Percentiles rank a stretch among this genome's conserved stretches.
Conservation (phyloP, 64 coral and sea anemone genomes). For the Actinia equina region DNA sequence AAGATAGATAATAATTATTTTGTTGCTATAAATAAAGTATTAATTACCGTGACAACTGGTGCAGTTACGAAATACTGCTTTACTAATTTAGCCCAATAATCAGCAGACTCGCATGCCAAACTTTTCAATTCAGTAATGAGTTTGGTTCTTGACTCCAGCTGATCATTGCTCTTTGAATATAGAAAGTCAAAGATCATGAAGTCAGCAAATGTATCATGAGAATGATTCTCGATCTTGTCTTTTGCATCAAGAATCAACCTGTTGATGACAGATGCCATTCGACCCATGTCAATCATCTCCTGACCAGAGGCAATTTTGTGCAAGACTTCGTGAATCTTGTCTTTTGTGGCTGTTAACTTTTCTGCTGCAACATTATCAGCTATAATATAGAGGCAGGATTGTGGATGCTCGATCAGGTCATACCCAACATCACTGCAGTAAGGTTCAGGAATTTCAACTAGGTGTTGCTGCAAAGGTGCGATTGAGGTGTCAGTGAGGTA, state of each 20-base stretch:
- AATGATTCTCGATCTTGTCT: conserved; percentile 79
- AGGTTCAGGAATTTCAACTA: conserved; percentile 90
- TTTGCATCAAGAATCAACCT: conserved; percentile 84
- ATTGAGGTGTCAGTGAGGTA: conserved; percentile 93
- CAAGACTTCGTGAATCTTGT: conserved; percentile 76
- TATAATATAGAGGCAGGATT: conserved; percentile 68
- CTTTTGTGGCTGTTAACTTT: conserved; percentile 69
- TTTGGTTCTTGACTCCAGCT: conserved; percentile 47
- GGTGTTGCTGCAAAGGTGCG: conserved; percentile 77
- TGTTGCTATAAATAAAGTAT: too few relatives aligned
- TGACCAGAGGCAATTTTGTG: conserved; percentile 45
- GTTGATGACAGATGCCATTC: conserved; percentile 84
- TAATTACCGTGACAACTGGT: conserved; percentile 55
- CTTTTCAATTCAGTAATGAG: conserved; percentile 52
- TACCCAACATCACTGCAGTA: conserved; percentile 84
- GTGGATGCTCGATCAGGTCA: conserved; percentile 55
- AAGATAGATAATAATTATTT: too few relatives aligned
- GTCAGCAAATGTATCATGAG: conserved; percentile 84
- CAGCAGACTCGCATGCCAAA: conserved; percentile 45
- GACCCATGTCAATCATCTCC: conserved; percentile 81
- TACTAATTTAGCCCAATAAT: conserved; percentile 67
- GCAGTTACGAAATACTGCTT: conserved; percentile 69
- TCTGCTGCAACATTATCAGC: conserved; percentile 83
- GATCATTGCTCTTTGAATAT: conserved; percentile 65
- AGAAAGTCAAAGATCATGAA: conserved; percentile 74